These are phyloP conservation scores for Argyresthia goedartella DNA, from an alignment of 2,888 invertebrate genomes.

Conservation along the genomic window DNA sequence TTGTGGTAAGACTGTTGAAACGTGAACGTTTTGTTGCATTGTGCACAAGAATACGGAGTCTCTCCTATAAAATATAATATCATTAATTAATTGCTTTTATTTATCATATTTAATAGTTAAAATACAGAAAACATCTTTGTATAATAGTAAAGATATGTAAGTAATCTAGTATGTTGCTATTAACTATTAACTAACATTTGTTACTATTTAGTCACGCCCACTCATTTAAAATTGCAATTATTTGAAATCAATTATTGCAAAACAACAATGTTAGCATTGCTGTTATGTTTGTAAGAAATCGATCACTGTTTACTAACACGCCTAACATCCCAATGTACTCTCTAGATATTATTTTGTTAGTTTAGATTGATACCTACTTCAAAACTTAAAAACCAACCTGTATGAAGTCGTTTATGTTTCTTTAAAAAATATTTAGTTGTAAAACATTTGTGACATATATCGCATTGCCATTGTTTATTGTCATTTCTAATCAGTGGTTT, in stretches of 20 bases:
- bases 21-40: conserved; percentile 88
- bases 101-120: no score
- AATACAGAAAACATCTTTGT: no score
- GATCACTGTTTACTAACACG: no score
- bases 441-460: conserved; percentile 86
- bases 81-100: not conserved
- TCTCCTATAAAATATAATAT: conserved; percentile 74
- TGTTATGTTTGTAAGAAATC: no score
- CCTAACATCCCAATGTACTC: no score
- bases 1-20: conserved; percentile 93
- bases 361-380: conserved; percentile 57
- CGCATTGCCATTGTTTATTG: conserved; percentile 88
- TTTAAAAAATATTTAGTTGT: conserved; percentile 92
- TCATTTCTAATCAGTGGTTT: conserved; percentile 42
- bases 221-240: no score
- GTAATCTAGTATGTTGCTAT: no score
- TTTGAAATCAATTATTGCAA: no score
- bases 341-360: conserved; percentile 30
- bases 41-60: conserved; percentile 86
- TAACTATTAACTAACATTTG: no score
- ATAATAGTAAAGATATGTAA: no score
- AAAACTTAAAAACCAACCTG: conserved; percentile 77
- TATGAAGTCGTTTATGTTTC: conserved; percentile 89
- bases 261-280: no score
- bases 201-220: no score